Base-by-base conservation (phyloP, 2,113 vertebrate genomes). In the Dicerorhinus sumatrensis region DNA sequence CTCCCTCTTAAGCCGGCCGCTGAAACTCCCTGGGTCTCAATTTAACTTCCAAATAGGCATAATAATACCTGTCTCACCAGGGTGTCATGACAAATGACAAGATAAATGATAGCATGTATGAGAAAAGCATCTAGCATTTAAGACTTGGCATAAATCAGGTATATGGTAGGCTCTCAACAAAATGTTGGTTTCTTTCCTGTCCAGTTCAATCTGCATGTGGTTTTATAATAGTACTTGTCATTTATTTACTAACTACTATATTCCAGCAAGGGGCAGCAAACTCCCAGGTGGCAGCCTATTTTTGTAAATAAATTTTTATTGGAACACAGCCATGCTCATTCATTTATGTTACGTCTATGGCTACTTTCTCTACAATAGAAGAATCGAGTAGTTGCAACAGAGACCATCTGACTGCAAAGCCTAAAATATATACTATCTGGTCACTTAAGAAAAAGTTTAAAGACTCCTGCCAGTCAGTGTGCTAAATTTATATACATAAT, bases 291-390 rank as follows among this genome's bases (percentile, higher is more conserved):
- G 33, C 18, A 56, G 39, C 16, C 29, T 81, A 27, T 25, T 96
- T 95, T 85, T 96, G 2, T 88, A 96, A 87, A 91, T 67, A 77
- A 75, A 91, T n/a, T 70, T 94, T 87, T 91, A 87, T 10, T 81
- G 18, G 6, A 90, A 85, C 48, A 75, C 0, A 72, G 33, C 8
- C 33, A 23, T 31, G 12, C 2, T 93, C 25, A 18, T 56, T 85
- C 6, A 17, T 67, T 84, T 75, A 72, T 56, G 42, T 18, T 65
- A 21, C 60, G 16, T 65, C 56, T 29, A 21, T 51, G 76, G n/a
- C 60, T 89, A 48, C 31, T 51, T 67, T 80, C 10, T 89, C 51
- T 76, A 76, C 6, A 69, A 11, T 20, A 42, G 14, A 25, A 31
- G 46, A 94, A 6, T 13, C 62, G 17, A 81, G 18, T 72, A 65